Base-by-base conservation (phyloP, 2,888 invertebrate genomes). In the Zaprionus lineosus region DNA sequence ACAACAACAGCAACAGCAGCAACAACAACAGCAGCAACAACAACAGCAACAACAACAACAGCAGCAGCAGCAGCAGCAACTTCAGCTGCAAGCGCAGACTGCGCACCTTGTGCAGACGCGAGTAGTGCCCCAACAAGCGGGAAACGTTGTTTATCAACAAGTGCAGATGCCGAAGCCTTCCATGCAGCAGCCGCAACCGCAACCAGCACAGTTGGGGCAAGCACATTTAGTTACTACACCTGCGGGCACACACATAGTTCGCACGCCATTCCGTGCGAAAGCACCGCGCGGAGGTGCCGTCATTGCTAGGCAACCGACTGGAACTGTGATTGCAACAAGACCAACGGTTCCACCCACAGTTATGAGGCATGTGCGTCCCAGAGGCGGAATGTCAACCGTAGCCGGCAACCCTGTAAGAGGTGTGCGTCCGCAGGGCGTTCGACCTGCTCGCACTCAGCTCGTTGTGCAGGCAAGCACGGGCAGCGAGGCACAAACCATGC, bases 111-210 rank as follows among this genome's bases (percentile, higher is more conserved):
- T 88, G 1, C 89, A 86, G 41, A 72, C 84, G 1, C 66, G 86
- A 1, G 82, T 87, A 1, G 86, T 79, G 12, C 86, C 84, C 4
- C 24, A 24, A 0, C 84, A 61, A 34, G 62, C 74, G 2, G 55
- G 70, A 9, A 75, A 75, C 51, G 87, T 89, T 0, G 84, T 88
- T 9, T 86, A 83, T 40, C 89, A 89, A 56, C 89, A 87, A 46
- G 75, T 89, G 34, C 89, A 88, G 11, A 65, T 82, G 15, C 77
- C 74, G 3, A 88, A 68, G 15, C 15, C 71, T 0, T 76, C 64
- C 4, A 26, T 71, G 12, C 81, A 65, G 1, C 64, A 63, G 8
- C 62, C 52, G 7, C 82, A 59, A 6, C 60, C 41, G 6, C 75
- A 52, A 1, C 70, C 46, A 2, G 62, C 46, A 4, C 53, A 57